Base-by-base conservation (phyloP, 2,113 vertebrate genomes). In the Brachionichthys hirsutus region DNA sequence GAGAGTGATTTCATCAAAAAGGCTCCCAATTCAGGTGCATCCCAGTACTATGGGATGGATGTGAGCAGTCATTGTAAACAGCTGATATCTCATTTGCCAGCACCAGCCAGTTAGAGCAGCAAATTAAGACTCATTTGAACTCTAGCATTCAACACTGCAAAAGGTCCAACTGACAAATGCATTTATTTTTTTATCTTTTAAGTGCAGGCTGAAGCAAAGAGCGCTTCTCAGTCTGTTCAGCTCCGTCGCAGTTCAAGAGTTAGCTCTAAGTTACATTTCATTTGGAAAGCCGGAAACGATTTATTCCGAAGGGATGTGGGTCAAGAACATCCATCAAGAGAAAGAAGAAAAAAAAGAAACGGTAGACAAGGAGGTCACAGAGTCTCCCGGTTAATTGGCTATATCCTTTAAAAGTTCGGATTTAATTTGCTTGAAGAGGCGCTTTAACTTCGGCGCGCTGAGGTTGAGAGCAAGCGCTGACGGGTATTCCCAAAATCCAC, bases 201-300 rank as follows among this genome's bases (percentile, higher is more conserved):
- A 30, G 17, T 24, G 15, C 13, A 48, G 13, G 40, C 16, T 56
- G 58, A 47, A 46, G 38, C 10, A 9, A 2, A 18, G 30, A 9
- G 43, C 24, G 12, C 24, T 30, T 30, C 5, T 30, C 5, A 52
- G 45, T 48, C 18, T 50, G 54, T 18, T 49, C 40, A 12, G 38
- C 17, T 30, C 19, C 2, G 12, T 52, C 42, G 22, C 44, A 35
- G 63, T 41, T 54, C 54, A 59, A 17, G 49, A 34, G 57, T 58
- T 36, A 16, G 20, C 58, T 58, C 43, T 38, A 36, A 52, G 62
- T 71, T 46, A 52, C 41, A 44, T 43, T n/a, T 80, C 47, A 75
- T 71, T 71, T 71, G 35, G 58, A 60, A 34, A 52, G 44, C 13
- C 46, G 51, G 35, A 46, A 43, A 63, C 38, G 15, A 62, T 53